Conservation (phyloP, 1,140 invertebrate species). For the Diprion similis region DNA sequence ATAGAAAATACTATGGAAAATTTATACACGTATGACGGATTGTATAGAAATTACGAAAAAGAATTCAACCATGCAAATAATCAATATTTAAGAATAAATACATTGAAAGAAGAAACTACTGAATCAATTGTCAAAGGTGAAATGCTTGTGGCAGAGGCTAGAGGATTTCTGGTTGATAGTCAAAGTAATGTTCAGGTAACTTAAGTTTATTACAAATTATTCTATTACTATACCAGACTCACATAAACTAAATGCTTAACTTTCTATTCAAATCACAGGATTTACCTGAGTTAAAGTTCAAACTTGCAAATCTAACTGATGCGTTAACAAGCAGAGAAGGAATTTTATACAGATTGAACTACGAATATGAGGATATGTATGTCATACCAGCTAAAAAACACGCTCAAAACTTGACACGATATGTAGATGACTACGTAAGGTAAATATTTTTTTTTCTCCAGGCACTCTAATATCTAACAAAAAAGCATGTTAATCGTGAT, state of each 20-base stretch:
- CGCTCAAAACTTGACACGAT: constrained; percentile 67
- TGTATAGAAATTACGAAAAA: constrained; percentile 49
- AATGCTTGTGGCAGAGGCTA: constrained; percentile 44
- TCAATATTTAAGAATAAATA: constrained; percentile 37
- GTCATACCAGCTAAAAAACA: constrained; percentile 72
- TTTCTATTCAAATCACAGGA: constrained; percentile 33
- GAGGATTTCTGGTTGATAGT: constrained; percentile 44
- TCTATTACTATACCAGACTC: constrained; percentile 10
- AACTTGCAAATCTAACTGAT: constrained; percentile 51
- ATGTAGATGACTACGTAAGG: constrained; percentile 69
- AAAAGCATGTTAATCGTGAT: not conserved
- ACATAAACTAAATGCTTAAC: constrained; percentile 11
- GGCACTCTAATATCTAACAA: not conserved
- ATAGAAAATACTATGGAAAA: constrained; percentile 50
- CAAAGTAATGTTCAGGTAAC: constrained; percentile 53
- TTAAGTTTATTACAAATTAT: constrained; percentile 14
- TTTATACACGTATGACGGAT: constrained; percentile 49
- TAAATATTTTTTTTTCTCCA: constrained; percentile 39
- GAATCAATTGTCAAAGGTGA: constrained; percentile 41
- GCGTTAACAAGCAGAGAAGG: constrained; percentile 66
- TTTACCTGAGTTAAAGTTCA: constrained; percentile 46
- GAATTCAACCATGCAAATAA: constrained; percentile 36
- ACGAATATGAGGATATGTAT: constrained; percentile 71
- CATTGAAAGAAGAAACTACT: constrained; percentile 35
- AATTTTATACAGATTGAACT: constrained; percentile 70